Evolutionary conservation across 2,797 vertebrate species (phyloP).

Genomic region (Uromys caudimaculatus): DNA sequence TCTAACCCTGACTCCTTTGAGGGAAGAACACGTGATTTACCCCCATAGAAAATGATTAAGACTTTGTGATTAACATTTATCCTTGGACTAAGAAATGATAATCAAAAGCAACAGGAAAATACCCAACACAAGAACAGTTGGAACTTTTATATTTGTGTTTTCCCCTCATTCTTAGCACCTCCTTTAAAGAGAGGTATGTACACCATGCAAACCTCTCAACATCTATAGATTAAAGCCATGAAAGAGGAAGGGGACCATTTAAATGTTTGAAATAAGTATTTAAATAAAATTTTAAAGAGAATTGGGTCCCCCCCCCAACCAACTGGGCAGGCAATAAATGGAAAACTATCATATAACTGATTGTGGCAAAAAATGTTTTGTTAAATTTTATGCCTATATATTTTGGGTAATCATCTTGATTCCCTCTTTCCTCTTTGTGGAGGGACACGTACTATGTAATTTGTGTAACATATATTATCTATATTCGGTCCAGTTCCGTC

Average conservation of each 20-base stretch:
- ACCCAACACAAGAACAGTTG: not conserved
- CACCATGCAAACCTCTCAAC: not conserved
- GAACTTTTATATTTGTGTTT: slow-evolving; percentile 34
- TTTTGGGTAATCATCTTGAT: slow-evolving; percentile 63
- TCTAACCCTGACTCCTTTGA: slow-evolving; percentile 37
- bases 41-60: not conserved
- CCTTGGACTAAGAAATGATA: slow-evolving; percentile 33
- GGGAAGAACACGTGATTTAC: not conserved
- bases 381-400: not conserved
- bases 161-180: not conserved
- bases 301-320: not conserved
- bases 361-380: not conserved
- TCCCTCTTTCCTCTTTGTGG: slow-evolving; percentile 20
- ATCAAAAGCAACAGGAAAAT: not conserved
- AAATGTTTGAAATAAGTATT: slow-evolving; percentile 13
- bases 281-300: not conserved
- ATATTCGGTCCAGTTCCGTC: slow-evolving; percentile 12
- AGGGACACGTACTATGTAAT: slow-evolving; percentile 48
- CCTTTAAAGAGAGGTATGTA: not conserved
- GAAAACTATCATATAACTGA: not conserved
- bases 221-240: not conserved
- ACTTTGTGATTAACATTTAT: not conserved
- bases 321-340: slow-evolving; percentile 19
- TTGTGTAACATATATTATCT: slow-evolving; percentile 72
- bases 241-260: slow-evolving; percentile 27